Evolutionary conservation across 2,113 vertebrate species (phyloP).

Genomic region (Ceyx melanurus): DNA sequence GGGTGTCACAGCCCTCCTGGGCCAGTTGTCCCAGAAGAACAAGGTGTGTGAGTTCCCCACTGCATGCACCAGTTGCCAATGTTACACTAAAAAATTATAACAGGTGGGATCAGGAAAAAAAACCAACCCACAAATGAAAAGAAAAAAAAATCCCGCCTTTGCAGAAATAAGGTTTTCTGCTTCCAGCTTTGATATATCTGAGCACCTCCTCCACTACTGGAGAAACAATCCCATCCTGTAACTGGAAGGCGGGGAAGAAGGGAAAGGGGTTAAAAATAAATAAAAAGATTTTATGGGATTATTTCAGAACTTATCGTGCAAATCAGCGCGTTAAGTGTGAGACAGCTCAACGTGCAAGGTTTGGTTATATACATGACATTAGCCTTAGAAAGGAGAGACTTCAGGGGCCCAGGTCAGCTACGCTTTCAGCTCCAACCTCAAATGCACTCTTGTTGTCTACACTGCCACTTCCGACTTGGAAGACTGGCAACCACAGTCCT

Average conservation of each 20-base stretch:
- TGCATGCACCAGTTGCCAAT: background rate
- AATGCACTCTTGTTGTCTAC: background rate
- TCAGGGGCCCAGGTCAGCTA: slow-evolving; percentile 81
- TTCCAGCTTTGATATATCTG: background rate
- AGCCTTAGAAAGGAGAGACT: slow-evolving; percentile 77
- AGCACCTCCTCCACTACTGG: background rate
- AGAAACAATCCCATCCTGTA: background rate
- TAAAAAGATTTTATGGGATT: slow-evolving; percentile 56
- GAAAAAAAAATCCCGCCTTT: background rate
- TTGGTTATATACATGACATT: slow-evolving; percentile 75
- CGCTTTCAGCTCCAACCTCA: slow-evolving; percentile 35
- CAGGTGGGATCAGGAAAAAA: background rate
- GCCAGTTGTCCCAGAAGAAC: background rate
- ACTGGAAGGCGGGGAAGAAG: slow-evolving; percentile 22
- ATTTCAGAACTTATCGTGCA: slow-evolving; percentile 74
- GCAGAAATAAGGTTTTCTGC: slow-evolving; percentile 27
- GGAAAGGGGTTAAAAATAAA: slow-evolving; percentile 56
- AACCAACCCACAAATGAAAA: background rate
- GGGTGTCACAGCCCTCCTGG: background rate
- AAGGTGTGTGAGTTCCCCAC: background rate
- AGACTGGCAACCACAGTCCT: slow-evolving; percentile 54
- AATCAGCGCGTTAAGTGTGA: slow-evolving; percentile 77
- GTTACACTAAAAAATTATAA: background rate
- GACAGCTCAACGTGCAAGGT: slow-evolving; percentile 79
- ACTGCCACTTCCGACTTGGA: background rate